A percentile compares a stretch with the other conserved stretches of the same genome.
phyloP scores from a whole-genome alignment of 1,140 invertebrate species.

The Mylabris phalerata region DNA sequence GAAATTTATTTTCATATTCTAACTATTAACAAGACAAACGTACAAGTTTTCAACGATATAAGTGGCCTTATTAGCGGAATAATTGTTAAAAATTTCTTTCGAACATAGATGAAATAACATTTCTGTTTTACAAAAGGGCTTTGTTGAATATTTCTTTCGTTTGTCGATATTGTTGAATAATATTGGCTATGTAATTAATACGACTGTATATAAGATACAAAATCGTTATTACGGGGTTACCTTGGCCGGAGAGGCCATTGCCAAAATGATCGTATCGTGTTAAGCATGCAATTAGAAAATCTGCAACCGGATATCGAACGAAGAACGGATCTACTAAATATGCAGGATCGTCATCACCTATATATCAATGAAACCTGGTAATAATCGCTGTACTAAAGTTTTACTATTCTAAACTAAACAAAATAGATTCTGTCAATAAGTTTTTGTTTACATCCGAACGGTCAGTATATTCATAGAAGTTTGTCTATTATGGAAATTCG shows the following conservation, averaged over 20 bases:
- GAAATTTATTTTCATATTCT: too few relatives aligned
- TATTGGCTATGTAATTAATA: too few relatives aligned
- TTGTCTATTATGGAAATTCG: constrained; percentile 21
- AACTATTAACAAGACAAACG: too few relatives aligned
- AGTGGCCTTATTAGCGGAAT: too few relatives aligned
- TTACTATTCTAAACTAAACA: constrained; percentile 3
- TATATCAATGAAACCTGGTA: constrained; percentile 26
- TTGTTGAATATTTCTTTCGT: too few relatives aligned
- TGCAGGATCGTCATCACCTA: constrained; percentile 29
- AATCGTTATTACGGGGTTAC: neutral
- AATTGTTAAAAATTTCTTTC: too few relatives aligned
- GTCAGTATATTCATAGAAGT: constrained; percentile 18
- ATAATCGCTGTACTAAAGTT: constrained; percentile 20
- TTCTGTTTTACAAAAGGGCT: too few relatives aligned
- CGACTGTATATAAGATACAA: neutral
- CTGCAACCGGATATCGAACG: constrained; percentile 21
- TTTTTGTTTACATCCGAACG: constrained; percentile 1
- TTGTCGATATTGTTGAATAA: too few relatives aligned
- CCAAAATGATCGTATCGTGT: neutral
- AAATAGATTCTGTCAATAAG: constrained; percentile 3
- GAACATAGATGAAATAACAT: too few relatives aligned
- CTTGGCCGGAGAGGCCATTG: neutral
- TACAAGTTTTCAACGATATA: too few relatives aligned
- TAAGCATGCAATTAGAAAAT: constrained; percentile 24
- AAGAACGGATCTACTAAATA: constrained; percentile 25